These are phyloP conservation scores for Conchocele bisecta DNA, from an alignment of 2,888 invertebrate genomes.

Conservation along the genomic window DNA sequence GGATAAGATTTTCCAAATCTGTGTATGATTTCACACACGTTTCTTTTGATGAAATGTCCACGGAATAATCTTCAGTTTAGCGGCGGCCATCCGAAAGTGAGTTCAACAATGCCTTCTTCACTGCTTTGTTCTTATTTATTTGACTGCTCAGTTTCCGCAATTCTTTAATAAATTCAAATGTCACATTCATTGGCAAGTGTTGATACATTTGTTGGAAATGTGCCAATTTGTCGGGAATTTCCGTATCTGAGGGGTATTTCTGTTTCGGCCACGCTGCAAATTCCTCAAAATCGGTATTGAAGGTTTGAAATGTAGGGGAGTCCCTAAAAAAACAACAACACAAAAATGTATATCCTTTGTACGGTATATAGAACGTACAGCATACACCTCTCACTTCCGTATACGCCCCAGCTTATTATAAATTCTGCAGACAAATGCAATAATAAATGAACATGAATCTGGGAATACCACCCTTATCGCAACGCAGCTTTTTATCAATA, in stretches of 20 bases:
- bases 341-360: no score
- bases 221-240: neutral
- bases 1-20: neutral
- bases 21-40: neutral
- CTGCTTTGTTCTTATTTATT: neutral
- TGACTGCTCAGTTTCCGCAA: neutral
- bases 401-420: no score
- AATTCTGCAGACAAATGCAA: no score
- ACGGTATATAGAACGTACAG: no score
- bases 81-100: neutral
- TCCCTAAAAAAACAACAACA: slow-evolving; percentile 7
- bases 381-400: no score
- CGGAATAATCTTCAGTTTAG: neutral
- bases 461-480: no score
- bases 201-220: neutral
- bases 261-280: slow-evolving; percentile 3
- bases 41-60: neutral
- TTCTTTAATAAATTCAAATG: slow-evolving; percentile 4
- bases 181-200: neutral
- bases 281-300: slow-evolving; percentile 3
- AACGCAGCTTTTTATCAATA: no score
- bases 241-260: neutral
- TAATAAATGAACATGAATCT: no score
- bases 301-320: neutral
- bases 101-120: neutral